Evolutionary conservation across 2,113 vertebrate genomes (phyloP).

Genomic region (Brienomyrus longianalis): DNA sequence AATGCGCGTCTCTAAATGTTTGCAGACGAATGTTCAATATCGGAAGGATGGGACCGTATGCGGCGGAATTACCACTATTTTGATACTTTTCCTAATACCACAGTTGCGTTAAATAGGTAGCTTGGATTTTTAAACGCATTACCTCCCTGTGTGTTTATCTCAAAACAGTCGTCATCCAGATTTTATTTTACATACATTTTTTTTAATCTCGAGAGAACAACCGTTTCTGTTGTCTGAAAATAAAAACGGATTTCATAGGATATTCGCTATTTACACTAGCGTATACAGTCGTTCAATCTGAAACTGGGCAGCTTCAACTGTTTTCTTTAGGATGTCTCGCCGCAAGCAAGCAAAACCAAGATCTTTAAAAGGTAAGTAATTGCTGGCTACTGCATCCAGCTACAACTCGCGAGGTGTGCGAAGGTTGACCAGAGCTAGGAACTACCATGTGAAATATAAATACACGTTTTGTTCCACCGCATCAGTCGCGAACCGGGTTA

Average conservation of each 20-base stretch:
- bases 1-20: constrained; percentile 48
- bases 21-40: constrained; percentile 53
- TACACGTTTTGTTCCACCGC: background rate
- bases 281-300: constrained; percentile 59
- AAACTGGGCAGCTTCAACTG: constrained; percentile 92
- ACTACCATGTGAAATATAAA: background rate
- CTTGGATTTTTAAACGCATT: constrained; percentile 50
- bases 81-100: constrained; percentile 56
- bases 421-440: constrained; percentile 25
- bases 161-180: constrained; percentile 18
- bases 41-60: constrained; percentile 60
- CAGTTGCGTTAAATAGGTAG: constrained; percentile 52
- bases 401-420: constrained; percentile 38
- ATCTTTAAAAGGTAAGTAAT: constrained; percentile 95
- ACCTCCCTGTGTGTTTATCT: constrained; percentile 38
- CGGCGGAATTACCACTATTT: constrained; percentile 55
- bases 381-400: constrained; percentile 34
- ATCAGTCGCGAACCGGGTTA: background rate
- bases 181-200: constrained; percentile 22
- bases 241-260: constrained; percentile 49
- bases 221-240: constrained; percentile 45
- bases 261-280: constrained; percentile 36
- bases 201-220: constrained; percentile 51
- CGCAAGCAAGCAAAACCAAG: constrained; percentile 99
- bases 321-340: constrained; percentile 98